Base-by-base conservation (phyloP, 1,140 invertebrate genomes). In the Arion vulgaris region DNA sequence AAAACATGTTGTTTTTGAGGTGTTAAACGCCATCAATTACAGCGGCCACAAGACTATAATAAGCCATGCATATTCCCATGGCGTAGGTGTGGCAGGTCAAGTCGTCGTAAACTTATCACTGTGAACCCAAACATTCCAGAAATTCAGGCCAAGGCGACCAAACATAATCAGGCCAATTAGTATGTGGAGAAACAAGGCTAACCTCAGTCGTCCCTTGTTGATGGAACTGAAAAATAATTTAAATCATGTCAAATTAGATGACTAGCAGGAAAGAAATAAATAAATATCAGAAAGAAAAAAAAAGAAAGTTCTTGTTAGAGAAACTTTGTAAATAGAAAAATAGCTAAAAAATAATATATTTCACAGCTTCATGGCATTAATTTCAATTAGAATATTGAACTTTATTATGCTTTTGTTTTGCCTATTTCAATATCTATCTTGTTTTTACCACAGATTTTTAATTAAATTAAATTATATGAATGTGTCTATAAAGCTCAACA, bases 41-140 rank as follows among this genome's bases (percentile, higher is more conserved):
- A 66, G 96, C 96, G 57, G 96, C 94, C n/a, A 97, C 91, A 77
- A 98, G 92, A 86, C 97, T 98, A n/a, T n/a, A 5, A 95, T 93
- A 85, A 96, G 95, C 98, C 98, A 99, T 85, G 97, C 94, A 91
- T 97, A 99, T 93, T 99, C 97, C 97, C 98, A 99, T 0, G 87
- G 84, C 36, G 84, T 23, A 87, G 87, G 45, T 86, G 86, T 41
- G 88, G 88, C 17, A 89, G 66, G 80, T 87, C 87, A 87, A 87
- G 87, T 11, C 86, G 85, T 1, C 85, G 81, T 5, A 89, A 82
- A 36, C 80, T 81, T 15, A 86, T 57, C 5, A 87, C 45, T 66
- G 87, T 85, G 23, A 88, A 80, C n/a, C 87, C 87, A 23, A 88
- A 62, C 11, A 86, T 80, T 23, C 87, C 82, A 66, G 87, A 80